Percentiles rank a stretch among this genome's conserved stretches.
Conservation (phyloP, 1,140 invertebrate species). For the Cherax destructor region DNA sequence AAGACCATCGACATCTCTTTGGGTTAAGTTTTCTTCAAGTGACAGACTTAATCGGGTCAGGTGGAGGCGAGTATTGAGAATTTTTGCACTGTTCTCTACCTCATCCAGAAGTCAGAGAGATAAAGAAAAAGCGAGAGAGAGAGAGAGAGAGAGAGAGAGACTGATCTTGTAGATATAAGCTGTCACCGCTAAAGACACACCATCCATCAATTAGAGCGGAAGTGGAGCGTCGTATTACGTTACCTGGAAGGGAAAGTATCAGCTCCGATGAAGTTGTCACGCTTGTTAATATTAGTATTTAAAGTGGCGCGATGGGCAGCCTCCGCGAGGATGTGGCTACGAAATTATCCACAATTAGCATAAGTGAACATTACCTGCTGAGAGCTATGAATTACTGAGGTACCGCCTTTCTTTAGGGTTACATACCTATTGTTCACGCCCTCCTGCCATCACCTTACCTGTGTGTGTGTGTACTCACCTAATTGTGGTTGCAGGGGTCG, state of each 20-base stretch:
- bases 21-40: no score
- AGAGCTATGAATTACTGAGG: no score
- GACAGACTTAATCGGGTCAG: no score
- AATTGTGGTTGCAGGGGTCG: no score
- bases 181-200: not conserved
- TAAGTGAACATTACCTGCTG: not conserved
- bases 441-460: no score
- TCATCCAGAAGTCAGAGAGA: not conserved
- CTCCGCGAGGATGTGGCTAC: not conserved
- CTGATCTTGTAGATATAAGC: not conserved
- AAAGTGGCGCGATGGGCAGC: not conserved
- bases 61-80: no score
- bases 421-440: no score
- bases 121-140: not conserved
- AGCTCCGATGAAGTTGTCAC: not conserved
- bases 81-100: no score
- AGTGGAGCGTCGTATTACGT: not conserved
- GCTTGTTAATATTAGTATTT: not conserved
- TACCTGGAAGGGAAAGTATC: not conserved
- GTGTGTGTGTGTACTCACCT: no score
- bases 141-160: conserved; percentile 2
- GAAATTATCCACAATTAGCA: not conserved
- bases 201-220: not conserved
- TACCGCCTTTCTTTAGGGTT: no score
- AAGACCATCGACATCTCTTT: no score